Evolutionary conservation across 2,888 invertebrate species (phyloP), one percentile per base, ranked within the genome.

Genomic region (Lochmaea capreae): DNA sequence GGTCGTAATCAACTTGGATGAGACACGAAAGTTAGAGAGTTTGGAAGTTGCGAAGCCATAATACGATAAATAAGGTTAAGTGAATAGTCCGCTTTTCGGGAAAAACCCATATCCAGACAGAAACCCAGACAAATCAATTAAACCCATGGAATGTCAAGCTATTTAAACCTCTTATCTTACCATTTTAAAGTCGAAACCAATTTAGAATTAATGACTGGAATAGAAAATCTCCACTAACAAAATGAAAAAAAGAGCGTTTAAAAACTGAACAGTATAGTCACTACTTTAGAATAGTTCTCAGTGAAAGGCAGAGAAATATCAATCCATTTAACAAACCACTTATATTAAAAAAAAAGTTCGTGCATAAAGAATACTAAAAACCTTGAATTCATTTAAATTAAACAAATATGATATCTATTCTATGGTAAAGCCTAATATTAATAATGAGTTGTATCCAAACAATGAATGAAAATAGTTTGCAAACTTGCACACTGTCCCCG

Each of bases 41-140:
- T 58, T 12, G 42, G 42, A 33, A 66, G 16, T 67, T 58, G 18
- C 42, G 22, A 58, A 39, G 12, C 42, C 43, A n/a, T 58, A 58
- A 58, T 67, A 67, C 52, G 58, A 43, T 67, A 67, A 67, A 67
- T 57, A 67, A 67, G 66, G 43, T 58, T 67, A 58, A 58, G 43
- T 58, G 67, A 67, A 58, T 67, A 42, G 57, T 43, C 43, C 22
- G 58, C 67, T 43, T 33, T 16, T 42, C 39, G 62, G 16, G n/a
- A 52, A 43, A 67, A 43, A 18, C 42, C 39, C 6, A 12, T 14
- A 12, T 67, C 10, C 42, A 16, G 22, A 43, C 43, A 22, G 6
- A 39, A 57, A 9, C 58, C 33, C 58, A 58, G 66, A 67, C 43
- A 58, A 67, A 67, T 67, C 67, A 43, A 67, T 67, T 39, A 58